A percentile compares a stretch with the other conserved stretches of the same genome.
Conservation (phyloP, 2,797 vertebrate species). For the Pseudochaenichthys georgianus region DNA sequence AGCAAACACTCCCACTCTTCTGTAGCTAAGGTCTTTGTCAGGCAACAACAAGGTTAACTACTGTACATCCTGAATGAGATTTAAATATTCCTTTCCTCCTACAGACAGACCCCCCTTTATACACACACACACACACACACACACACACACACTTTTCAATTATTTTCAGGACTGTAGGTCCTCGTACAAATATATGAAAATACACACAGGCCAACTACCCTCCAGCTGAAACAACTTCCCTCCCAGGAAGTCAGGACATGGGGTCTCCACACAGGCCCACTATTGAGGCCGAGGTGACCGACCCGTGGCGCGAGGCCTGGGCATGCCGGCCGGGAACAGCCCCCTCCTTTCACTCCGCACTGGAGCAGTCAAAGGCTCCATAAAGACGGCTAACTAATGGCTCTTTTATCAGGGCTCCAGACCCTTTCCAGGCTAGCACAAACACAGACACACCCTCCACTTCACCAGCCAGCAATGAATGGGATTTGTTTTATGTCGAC, state of each 20-base stretch:
- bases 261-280: slow-evolving; percentile 65
- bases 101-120: not conserved
- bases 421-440: slow-evolving; percentile 55
- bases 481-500: slow-evolving; percentile 34
- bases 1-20: slow-evolving; percentile 61
- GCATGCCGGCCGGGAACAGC: slow-evolving; percentile 64
- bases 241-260: slow-evolving; percentile 71
- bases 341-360: slow-evolving; percentile 62
- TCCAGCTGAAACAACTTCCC: slow-evolving; percentile 78
- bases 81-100: slow-evolving; percentile 46
- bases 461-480: slow-evolving; percentile 47
- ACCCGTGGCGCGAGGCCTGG: slow-evolving; percentile 19
- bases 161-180: slow-evolving; percentile 13
- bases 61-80: slow-evolving; percentile 37
- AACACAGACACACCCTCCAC: slow-evolving; percentile 75
- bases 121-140: not conserved
- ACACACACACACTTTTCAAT: slow-evolving; percentile 3
- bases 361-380: slow-evolving; percentile 72
- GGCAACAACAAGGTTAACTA: slow-evolving; percentile 53
- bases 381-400: slow-evolving; percentile 68
- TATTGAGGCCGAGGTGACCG: slow-evolving; percentile 62
- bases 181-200: slow-evolving; percentile 14
- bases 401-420: slow-evolving; percentile 71
- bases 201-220: slow-evolving; percentile 26
- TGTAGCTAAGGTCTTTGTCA: slow-evolving; percentile 47